Conservation (phyloP, 1,140 invertebrate genomes). For the Temnothorax curvispinosus region DNA sequence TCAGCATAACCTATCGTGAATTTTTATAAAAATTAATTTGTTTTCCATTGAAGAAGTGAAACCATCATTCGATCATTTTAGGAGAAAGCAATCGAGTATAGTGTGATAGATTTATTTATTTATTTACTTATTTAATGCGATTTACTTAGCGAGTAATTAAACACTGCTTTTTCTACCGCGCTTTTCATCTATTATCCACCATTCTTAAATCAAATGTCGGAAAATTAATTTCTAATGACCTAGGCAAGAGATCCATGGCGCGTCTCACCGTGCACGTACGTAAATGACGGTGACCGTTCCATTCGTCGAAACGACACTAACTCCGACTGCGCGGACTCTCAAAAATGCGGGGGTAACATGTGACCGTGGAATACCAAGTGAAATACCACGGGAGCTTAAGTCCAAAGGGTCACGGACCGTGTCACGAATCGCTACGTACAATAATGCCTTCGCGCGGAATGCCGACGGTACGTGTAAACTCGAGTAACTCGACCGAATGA, state of each 20-base stretch:
- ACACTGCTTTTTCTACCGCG: background rate
- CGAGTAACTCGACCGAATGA: conserved; percentile 74
- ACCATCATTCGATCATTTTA: background rate
- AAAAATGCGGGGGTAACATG: conserved; percentile 22
- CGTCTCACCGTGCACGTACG: background rate
- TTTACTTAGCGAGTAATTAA: background rate
- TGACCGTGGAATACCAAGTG: conserved; percentile 29
- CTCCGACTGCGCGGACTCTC: background rate
- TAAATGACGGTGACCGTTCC: conserved; percentile 16
- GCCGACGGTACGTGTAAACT: conserved; percentile 74
- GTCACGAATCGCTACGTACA: conserved; percentile 62
- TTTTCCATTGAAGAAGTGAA: background rate
- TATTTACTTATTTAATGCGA: too few relatives aligned
- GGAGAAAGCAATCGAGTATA: background rate
- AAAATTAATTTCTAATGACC: background rate
- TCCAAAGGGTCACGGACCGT: conserved; percentile 52
- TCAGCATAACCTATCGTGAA: background rate
- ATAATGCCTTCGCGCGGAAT: conserved; percentile 66
- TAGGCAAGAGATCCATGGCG: background rate
- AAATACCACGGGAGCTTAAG: conserved; percentile 57
- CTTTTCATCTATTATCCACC: background rate
- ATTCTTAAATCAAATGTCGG: background rate
- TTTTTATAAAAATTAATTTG: conserved; percentile 48
- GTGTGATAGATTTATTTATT: background rate
- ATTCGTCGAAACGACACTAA: conserved; percentile 26